Conservation (phyloP, 1,140 invertebrate genomes). For the Drosophila nikananu region DNA sequence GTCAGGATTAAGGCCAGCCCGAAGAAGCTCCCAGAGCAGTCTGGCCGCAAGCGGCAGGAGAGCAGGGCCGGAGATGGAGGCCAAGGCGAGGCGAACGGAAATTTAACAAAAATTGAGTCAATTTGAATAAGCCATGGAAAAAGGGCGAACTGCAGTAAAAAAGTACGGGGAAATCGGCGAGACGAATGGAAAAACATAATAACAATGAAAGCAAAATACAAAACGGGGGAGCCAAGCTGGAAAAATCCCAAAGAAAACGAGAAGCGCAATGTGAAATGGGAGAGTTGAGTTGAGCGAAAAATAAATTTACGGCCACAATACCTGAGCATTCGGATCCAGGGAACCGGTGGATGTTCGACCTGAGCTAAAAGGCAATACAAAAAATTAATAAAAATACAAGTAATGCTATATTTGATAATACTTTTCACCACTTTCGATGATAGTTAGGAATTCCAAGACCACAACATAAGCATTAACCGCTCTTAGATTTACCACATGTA, state of each 20-base stretch:
- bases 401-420: background rate
- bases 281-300: constrained; percentile 47
- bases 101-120: constrained; percentile 83
- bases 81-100: constrained; percentile 62
- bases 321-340: constrained; percentile 1
- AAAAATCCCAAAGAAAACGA: constrained; percentile 22
- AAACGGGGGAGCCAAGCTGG: constrained; percentile 9
- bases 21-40: constrained; percentile 16
- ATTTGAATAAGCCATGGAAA: constrained; percentile 74
- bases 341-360: background rate
- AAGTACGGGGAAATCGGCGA: constrained; percentile 6
- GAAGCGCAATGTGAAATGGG: constrained; percentile 19
- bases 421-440: background rate
- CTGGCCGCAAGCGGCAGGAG: constrained; percentile 44
- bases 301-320: constrained; percentile 36
- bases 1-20: constrained; percentile 62
- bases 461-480: background rate
- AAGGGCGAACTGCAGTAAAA: constrained; percentile 15
- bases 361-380: background rate
- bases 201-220: constrained; percentile 44
- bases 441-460: background rate
- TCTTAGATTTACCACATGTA: background rate
- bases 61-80: constrained; percentile 18
- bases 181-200: constrained; percentile 37
- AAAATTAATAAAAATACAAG: constrained; percentile 1